Evolutionary conservation across 2,113 vertebrate species (phyloP).

Genomic region (Gallinago undulata): DNA sequence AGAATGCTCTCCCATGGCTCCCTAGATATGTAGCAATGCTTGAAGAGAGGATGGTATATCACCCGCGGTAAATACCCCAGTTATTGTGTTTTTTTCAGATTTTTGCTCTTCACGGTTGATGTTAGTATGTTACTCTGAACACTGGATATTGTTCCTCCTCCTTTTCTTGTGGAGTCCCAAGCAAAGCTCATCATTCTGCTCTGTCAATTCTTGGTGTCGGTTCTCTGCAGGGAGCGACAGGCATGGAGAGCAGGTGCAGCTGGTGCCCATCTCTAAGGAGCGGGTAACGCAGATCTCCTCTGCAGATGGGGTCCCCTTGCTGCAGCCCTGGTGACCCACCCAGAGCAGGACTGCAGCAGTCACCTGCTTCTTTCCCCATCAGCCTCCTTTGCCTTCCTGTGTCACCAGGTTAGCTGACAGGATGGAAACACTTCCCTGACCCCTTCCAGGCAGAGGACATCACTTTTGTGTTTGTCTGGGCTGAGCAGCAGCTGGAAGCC

Average conservation of each 20-base stretch:
- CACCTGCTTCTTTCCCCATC: neutral
- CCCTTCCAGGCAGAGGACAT: neutral
- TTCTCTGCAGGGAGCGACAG: neutral
- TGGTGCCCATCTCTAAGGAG: neutral
- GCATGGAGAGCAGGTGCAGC: neutral
- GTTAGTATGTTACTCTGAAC: neutral
- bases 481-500: neutral
- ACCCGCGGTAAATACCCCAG: neutral
- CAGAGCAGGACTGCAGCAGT: neutral
- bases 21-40: neutral
- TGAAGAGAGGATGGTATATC: neutral
- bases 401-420: neutral
- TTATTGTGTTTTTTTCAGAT: neutral
- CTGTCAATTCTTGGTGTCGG: neutral
- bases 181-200: neutral
- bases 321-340: neutral
- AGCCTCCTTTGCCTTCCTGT: neutral
- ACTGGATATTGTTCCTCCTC: neutral
- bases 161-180: neutral
- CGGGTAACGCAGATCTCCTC: neutral
- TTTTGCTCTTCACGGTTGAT: neutral
- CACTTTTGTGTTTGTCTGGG: neutral
- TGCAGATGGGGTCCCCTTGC: neutral
- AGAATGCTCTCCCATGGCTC: neutral
- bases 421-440: neutral